Evolutionary conservation across 2,797 vertebrate species (phyloP), one percentile per base, ranked within the genome.

Genomic region (Tachyglossus aculeatus): DNA sequence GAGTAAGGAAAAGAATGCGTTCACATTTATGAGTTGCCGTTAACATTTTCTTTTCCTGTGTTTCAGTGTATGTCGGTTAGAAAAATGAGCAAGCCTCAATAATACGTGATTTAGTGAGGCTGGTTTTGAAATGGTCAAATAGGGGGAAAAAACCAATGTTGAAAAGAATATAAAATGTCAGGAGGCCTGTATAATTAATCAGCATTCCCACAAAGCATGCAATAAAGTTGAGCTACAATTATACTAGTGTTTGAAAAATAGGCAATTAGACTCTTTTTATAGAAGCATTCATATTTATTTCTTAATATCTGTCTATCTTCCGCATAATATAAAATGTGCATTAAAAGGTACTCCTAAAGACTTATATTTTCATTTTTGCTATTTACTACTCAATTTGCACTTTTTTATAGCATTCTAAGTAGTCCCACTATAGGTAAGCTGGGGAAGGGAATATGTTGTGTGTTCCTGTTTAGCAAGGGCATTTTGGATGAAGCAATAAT

Each of bases 151-250:
- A 48, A 66, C 41, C 41, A 65, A 61, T 81, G 43, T 66, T 71
- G 60, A 70, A 84, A 66, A 61, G 77, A 69, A 67, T 44, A 73
- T 59, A 38, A 75, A 78, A 67, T 77, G 52, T 69, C 65, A 69
- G 77, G 83, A 50, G 71, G 77, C 65, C 80, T 82, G 72, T 66
- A 67, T 77, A 80, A 82, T 81, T 82, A 83, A 80, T 68, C 68
- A 71, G 78, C 53, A 72, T 54, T 34, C 66, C 54, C 51, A 60
- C 21, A 53, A 78, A 74, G 68, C 71, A 57, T 29, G 62, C 57
- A 56, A 39, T 55, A 44, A 58, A 59, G 71, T 48, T 65, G 56
- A 66, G 22, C 59, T 39, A 31, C 33, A 69, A 62, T 81, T 79
- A 84, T 22, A 52, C 39, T 55, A 58, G 70, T 48, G 60, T 48